Base-by-base conservation (phyloP, 2,888 invertebrate genomes). In the Esperia sulphurella region DNA sequence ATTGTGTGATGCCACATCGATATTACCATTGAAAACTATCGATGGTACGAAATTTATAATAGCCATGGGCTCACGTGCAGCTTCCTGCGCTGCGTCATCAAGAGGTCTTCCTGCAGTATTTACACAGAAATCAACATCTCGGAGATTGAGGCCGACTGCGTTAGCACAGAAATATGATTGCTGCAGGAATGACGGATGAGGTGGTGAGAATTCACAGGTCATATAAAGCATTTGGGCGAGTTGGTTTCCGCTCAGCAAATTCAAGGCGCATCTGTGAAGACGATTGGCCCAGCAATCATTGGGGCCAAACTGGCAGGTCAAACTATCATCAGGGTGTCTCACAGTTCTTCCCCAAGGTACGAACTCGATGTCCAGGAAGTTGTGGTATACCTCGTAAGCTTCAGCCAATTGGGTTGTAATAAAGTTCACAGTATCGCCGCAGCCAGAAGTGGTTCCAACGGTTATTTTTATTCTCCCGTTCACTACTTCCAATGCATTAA, bases 261-360 rank as follows among this genome's bases (percentile, higher is more conserved):
- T 58, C 3, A 90, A 53, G 0, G 66, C 80, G 51, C 90, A 90
- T 54, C 88, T 71, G 10, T 90, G 85, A 0, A 83, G 54, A 7
- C 83, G 74, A 46, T 90, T 90, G 0, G 87, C 86, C 73, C 75
- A 84, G 57, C 90, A 90, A 49, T 88, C 88, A 31, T 60, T 58
- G 0, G 6, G 50, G 1, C 70, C 69, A 30, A 83, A 83, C 45
- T 81, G 79, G 46, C 90, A 90, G 1, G 46, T 54, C 10, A 83
- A 52, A 1, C 48, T 55, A 2, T 73, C 81, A 29, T 80, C 59
- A 0, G 45, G 50, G 38, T 47, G 47, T 8, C 63, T 58, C 41
- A 75, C 61, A 1, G 84, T 79, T 46, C 81, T 78, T n/a, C 89
- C 90, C 90, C 90, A 90, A 1, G 87, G 81, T 0, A 90, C 65